phyloP scores from a whole-genome alignment of 2,888 invertebrate species.

The Taphrorychus bicolor region DNA sequence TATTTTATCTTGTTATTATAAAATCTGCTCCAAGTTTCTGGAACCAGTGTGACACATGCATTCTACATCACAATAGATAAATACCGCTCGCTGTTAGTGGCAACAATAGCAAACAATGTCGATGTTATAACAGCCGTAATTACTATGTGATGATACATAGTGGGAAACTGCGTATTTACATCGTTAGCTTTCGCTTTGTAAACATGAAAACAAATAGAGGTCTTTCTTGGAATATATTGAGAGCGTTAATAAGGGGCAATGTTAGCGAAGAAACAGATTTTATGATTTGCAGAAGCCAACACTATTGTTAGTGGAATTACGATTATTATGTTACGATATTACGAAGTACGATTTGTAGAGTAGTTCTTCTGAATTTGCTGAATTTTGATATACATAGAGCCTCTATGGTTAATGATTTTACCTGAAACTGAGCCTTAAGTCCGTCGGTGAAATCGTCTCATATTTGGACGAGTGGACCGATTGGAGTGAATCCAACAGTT shows the following conservation, averaged over 20 bases:
- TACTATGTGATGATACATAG: neutral
- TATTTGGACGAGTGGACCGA: no score
- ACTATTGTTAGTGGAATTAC: no score
- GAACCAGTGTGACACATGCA: neutral
- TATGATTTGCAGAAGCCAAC: neutral
- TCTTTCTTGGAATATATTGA: neutral
- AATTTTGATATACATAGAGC: no score
- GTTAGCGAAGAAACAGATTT: neutral
- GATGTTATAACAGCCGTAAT: neutral
- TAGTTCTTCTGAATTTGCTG: no score
- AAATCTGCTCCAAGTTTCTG: no score
- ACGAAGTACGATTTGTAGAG: no score
- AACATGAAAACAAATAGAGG: neutral
- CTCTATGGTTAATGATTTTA: no score
- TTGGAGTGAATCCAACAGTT: no score
- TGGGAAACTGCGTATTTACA: neutral
- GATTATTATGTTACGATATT: no score
- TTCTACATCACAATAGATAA: neutral
- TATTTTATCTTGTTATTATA: no score
- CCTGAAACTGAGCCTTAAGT: no score
- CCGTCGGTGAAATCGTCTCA: no score
- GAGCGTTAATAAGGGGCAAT: neutral
- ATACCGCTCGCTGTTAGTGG: neutral
- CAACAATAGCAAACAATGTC: neutral
- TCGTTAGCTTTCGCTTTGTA: neutral